Percentiles rank a stretch among this genome's conserved stretches.
Conservation (phyloP, 2,797 vertebrate genomes). For the Acanthiza pusilla region DNA sequence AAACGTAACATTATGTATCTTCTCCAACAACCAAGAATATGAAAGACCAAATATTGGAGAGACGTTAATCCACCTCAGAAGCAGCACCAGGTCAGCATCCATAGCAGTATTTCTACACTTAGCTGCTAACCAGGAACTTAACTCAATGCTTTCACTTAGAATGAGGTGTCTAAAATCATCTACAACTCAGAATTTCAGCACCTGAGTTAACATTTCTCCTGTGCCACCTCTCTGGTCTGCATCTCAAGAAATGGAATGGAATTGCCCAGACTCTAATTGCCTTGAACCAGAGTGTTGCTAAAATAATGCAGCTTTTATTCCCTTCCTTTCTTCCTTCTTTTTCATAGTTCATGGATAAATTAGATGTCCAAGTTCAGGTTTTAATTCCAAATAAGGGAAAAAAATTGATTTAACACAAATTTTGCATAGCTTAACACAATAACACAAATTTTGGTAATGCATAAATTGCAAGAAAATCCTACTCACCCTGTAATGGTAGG, state of each 20-base stretch:
- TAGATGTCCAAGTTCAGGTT: background rate
- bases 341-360: background rate
- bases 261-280: background rate
- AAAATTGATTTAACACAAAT: background rate
- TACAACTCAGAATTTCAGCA: background rate
- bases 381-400: background rate
- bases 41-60: background rate
- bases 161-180: background rate
- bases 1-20: background rate
- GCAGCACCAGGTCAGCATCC: background rate
- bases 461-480: background rate
- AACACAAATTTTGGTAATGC: background rate
- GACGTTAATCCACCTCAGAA: background rate
- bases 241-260: background rate
- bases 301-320: background rate
- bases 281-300: background rate
- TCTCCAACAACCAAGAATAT: background rate
- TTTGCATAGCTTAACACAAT: background rate
- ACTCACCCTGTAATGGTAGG: background rate
- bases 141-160: background rate
- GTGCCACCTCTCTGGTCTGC: background rate
- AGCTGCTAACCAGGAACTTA: background rate
- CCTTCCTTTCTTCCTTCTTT: background rate
- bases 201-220: background rate
- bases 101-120: background rate